A percentile compares a stretch with the other conserved stretches of the same genome.
Evolutionary conservation across 2,113 vertebrate genomes (phyloP).

Genomic region (Ictidomys tridecemlineatus): DNA sequence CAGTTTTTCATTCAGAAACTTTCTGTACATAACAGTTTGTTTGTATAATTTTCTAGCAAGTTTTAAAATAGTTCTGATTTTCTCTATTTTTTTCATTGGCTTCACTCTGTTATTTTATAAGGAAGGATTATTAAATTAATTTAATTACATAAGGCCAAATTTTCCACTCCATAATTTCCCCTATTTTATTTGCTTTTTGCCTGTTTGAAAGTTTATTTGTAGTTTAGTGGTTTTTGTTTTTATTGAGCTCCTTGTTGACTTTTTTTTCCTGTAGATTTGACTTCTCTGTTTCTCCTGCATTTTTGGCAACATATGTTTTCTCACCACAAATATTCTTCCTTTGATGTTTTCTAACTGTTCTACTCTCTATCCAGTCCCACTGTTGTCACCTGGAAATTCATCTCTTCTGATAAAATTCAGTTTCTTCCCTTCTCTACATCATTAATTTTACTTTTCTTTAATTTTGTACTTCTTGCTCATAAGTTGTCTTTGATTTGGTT

Average conservation of each 20-base stretch:
- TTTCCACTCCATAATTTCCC: neutral
- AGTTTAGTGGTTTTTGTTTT: neutral
- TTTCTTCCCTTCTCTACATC: neutral
- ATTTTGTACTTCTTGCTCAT: neutral
- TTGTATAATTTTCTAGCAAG: constrained; percentile 46
- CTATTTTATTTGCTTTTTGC: constrained; percentile 20
- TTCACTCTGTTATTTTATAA: constrained; percentile 45
- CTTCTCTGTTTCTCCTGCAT: neutral
- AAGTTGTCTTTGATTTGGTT: neutral
- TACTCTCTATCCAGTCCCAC: neutral
- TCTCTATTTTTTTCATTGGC: constrained; percentile 39
- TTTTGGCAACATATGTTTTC: neutral
- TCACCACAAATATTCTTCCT: neutral
- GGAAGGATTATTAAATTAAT: constrained; percentile 37
- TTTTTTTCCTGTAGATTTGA: neutral
- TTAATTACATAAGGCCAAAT: neutral
- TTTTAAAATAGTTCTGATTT: constrained; percentile 13
- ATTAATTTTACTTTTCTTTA: neutral
- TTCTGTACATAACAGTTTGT: constrained; percentile 3
- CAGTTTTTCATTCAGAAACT: constrained; percentile 32
- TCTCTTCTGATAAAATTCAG: neutral
- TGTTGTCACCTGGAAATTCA: neutral
- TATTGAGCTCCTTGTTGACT: neutral
- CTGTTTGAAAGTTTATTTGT: neutral
- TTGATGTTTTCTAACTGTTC: neutral